These are phyloP conservation scores for Pituophis catenifer DNA, from an alignment of 2,113 vertebrate species.

Conservation along the genomic window DNA sequence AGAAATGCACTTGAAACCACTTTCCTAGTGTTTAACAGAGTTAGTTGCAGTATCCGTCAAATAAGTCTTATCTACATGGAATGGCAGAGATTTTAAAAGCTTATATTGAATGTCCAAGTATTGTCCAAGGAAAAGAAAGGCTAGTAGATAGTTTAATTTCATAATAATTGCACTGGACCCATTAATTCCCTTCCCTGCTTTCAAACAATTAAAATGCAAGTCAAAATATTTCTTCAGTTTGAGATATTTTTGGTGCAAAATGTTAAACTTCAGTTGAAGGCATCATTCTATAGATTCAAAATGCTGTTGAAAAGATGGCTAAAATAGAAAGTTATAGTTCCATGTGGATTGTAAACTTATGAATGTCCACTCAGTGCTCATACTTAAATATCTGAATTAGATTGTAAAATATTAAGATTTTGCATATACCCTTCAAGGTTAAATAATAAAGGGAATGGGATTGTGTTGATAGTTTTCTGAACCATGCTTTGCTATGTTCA, in stretches of 20 bases:
- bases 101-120: neutral
- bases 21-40: neutral
- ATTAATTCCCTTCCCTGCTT: too few relatives aligned
- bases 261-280: neutral
- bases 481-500: neutral
- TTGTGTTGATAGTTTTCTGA: neutral
- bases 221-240: too few relatives aligned
- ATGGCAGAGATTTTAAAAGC: neutral
- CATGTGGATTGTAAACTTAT: neutral
- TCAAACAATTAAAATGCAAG: neutral
- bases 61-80: constrained; percentile 5
- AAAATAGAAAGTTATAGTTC: neutral
- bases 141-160: neutral
- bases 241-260: neutral
- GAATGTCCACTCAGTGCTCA: too few relatives aligned
- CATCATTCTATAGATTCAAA: neutral
- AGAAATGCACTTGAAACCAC: neutral
- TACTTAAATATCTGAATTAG: neutral
- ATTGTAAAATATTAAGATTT: neutral
- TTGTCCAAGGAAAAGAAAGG: neutral
- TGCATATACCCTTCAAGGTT: neutral
- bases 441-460: neutral
- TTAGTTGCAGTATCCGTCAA: neutral
- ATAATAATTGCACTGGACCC: neutral
- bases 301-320: neutral